These are phyloP conservation scores for Platycheirus albimanus DNA, from an alignment of 2,888 invertebrate species.

Conservation along the genomic window DNA sequence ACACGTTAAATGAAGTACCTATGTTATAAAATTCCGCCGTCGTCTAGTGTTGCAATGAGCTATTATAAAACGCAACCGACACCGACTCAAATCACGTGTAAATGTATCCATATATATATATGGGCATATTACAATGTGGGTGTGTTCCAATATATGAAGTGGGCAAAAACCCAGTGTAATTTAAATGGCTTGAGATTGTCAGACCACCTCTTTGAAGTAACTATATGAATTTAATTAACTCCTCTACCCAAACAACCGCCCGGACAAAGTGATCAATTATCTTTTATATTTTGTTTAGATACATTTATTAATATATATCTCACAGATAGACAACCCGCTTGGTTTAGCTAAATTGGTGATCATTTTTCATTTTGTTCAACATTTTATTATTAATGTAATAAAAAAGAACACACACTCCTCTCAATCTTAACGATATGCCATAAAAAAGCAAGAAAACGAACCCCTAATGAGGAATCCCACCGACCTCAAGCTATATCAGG, in stretches of 20 bases:
- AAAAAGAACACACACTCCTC: constrained; percentile 7
- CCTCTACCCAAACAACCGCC: too few species aligned
- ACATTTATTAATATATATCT: background rate
- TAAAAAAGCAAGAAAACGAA: constrained; percentile 41
- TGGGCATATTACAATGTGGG: constrained; percentile 36
- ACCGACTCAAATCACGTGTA: constrained; percentile 32
- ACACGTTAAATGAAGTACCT: constrained; percentile 62
- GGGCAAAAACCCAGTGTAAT: constrained; percentile 40
- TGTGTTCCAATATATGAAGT: constrained; percentile 40
- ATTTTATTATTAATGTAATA: constrained; percentile 39
- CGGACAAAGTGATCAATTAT: constrained; percentile 49
- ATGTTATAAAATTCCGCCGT: constrained; percentile 63
- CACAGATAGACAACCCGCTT: constrained; percentile 46
- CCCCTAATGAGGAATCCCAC: constrained; percentile 46
- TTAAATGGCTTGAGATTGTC: constrained; percentile 26
- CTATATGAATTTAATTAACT: constrained; percentile 52
- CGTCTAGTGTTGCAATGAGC: constrained; percentile 66
- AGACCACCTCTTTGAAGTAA: constrained; percentile 44
- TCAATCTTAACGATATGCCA: constrained; percentile 42
- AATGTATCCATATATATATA: background rate
- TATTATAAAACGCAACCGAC: constrained; percentile 66
- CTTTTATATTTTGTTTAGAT: constrained; percentile 12
- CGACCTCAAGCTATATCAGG: constrained; percentile 36
- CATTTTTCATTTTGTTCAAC: constrained; percentile 58
- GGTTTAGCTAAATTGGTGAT: constrained; percentile 37